A percentile compares a stretch with the other conserved stretches of the same genome.
phyloP scores from a whole-genome alignment of 2,888 invertebrate genomes.

The Tridacna crocea region DNA sequence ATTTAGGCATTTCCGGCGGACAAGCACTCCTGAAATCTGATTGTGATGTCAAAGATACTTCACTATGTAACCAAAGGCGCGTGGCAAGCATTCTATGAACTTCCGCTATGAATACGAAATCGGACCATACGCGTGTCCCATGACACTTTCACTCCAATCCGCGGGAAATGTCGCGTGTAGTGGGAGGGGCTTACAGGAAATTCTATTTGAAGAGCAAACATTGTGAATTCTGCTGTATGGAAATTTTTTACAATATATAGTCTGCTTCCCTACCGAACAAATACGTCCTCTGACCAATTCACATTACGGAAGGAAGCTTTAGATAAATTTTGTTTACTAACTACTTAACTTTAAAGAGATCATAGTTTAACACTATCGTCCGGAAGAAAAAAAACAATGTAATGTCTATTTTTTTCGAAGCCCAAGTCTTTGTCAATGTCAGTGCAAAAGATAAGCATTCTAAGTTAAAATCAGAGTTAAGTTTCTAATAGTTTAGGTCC shows the following conservation, averaged over 20 bases:
- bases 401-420: too few relatives aligned
- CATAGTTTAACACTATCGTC: too few relatives aligned
- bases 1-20: slow-evolving; percentile 49
- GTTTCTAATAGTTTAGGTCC: too few relatives aligned
- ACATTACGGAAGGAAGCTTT: slow-evolving; percentile 6
- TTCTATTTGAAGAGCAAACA: slow-evolving; percentile 21
- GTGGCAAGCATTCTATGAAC: slow-evolving; percentile 27
- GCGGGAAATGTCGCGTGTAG: slow-evolving; percentile 20
- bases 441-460: too few relatives aligned
- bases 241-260: not conserved
- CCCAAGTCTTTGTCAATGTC: too few relatives aligned
- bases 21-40: not conserved
- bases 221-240: not conserved
- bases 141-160: slow-evolving; percentile 34
- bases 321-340: not conserved
- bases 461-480: too few relatives aligned
- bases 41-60: slow-evolving; percentile 1
- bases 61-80: slow-evolving; percentile 35
- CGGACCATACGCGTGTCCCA: slow-evolving; percentile 14
- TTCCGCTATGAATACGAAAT: slow-evolving; percentile 16
- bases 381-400: too few relatives aligned
- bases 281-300: not conserved
- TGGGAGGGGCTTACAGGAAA: slow-evolving; percentile 30
- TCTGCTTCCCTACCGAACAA: not conserved
- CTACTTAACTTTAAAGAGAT: not conserved